A percentile compares a stretch with the other conserved stretches of the same genome.
Evolutionary conservation across 2,888 invertebrate species (phyloP).

Genomic region (Neuroscelio doddi): DNA sequence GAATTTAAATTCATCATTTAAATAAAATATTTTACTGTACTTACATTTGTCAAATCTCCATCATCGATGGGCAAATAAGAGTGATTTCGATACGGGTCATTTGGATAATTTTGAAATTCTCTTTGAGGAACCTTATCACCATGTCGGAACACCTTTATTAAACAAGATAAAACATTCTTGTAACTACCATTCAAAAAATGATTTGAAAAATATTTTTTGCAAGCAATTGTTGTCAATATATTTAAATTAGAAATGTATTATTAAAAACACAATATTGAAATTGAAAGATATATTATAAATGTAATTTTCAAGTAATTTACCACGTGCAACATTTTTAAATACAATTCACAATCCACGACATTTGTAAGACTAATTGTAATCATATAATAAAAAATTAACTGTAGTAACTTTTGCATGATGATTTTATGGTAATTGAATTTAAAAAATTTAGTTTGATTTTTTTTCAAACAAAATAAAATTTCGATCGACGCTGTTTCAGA

Average conservation of each 20-base stretch:
- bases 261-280: no score
- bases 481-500: slow-evolving; percentile 36
- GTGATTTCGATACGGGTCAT: slow-evolving; percentile 72
- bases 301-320: slow-evolving; percentile 51
- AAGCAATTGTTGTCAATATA: slow-evolving; percentile 1
- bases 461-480: no score
- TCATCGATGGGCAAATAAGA: slow-evolving; percentile 73
- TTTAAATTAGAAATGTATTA: no score
- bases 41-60: slow-evolving; percentile 74
- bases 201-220: neutral
- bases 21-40: no score
- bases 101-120: slow-evolving; percentile 74
- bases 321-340: slow-evolving; percentile 63
- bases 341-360: slow-evolving; percentile 35
- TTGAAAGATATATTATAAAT: no score
- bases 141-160: slow-evolving; percentile 74
- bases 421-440: no score
- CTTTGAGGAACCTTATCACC: slow-evolving; percentile 76
- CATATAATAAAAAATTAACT: slow-evolving; percentile 19
- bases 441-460: no score
- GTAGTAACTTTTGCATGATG: no score
- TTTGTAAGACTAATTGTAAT: slow-evolving; percentile 15
- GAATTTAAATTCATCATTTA: no score
- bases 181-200: slow-evolving; percentile 4
- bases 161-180: slow-evolving; percentile 3